phyloP scores from a whole-genome alignment of 2,888 invertebrate species.

The Onchidella celtica region DNA sequence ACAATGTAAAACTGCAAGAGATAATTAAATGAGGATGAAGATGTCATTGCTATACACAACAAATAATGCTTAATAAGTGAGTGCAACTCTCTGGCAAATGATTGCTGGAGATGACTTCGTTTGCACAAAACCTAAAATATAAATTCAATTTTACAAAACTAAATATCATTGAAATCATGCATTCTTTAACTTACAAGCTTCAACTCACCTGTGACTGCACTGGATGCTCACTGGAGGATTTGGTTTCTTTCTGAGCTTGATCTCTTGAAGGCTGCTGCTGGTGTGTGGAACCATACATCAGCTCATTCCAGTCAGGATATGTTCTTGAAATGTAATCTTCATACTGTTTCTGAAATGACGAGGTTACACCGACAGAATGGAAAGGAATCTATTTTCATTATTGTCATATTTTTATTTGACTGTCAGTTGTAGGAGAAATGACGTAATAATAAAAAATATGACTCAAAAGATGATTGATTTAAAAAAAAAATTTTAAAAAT shows the following conservation, averaged over 20 bases:
- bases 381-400: neutral
- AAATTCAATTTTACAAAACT: too few relatives aligned
- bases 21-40: too few relatives aligned
- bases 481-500: neutral
- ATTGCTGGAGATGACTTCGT: too few relatives aligned
- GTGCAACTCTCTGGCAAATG: too few relatives aligned
- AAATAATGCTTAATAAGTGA: too few relatives aligned
- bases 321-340: slow-evolving; percentile 73
- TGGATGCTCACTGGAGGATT: neutral
- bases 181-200: too few relatives aligned
- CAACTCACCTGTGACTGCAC: neutral
- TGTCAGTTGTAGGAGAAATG: neutral
- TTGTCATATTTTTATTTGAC: too few relatives aligned
- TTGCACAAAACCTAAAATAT: too few relatives aligned
- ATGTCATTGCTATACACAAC: too few relatives aligned
- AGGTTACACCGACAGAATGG: too few relatives aligned
- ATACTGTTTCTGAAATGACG: slow-evolving; percentile 72
- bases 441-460: neutral
- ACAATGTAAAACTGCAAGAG: too few relatives aligned
- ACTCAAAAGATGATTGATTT: neutral
- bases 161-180: too few relatives aligned
- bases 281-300: slow-evolving; percentile 45
- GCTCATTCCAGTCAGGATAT: slow-evolving; percentile 76
- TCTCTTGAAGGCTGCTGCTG: slow-evolving; percentile 8
- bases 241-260: neutral